Conservation (phyloP, 1,140 invertebrate species). For the Bombus fervidus region DNA sequence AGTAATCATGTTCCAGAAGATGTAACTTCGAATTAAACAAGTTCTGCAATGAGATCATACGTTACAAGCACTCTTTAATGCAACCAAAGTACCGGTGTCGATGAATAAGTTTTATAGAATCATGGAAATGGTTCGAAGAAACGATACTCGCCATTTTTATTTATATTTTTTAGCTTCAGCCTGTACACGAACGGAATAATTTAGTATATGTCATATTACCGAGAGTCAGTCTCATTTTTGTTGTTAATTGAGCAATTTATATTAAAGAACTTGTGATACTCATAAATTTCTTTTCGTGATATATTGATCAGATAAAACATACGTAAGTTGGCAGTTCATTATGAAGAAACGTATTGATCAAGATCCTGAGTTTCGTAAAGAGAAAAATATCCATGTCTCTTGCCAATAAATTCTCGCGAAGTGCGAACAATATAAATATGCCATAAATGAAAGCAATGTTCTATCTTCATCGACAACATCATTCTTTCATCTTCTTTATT, state of each 20-base stretch:
- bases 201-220: neutral
- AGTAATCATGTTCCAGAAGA: neutral
- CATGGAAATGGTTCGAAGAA: neutral
- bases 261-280: neutral
- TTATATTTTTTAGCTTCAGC: neutral
- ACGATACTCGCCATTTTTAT: neutral
- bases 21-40: neutral
- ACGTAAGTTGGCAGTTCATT: neutral
- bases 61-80: neutral
- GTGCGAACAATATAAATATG: neutral
- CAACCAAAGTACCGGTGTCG: no score
- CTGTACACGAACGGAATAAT: neutral
- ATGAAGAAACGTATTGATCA: neutral
- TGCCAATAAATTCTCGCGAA: neutral
- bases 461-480: no score
- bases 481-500: neutral
- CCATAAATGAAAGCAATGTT: no score
- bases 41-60: slow-evolving; percentile 41
- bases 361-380: neutral
- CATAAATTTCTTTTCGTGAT: neutral
- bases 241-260: neutral
- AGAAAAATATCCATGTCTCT: neutral
- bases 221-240: neutral
- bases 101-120: neutral
- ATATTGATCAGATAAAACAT: neutral